These are phyloP conservation scores for Hymenopus coronatus DNA, from an alignment of 2,888 invertebrate species.

Conservation along the genomic window DNA sequence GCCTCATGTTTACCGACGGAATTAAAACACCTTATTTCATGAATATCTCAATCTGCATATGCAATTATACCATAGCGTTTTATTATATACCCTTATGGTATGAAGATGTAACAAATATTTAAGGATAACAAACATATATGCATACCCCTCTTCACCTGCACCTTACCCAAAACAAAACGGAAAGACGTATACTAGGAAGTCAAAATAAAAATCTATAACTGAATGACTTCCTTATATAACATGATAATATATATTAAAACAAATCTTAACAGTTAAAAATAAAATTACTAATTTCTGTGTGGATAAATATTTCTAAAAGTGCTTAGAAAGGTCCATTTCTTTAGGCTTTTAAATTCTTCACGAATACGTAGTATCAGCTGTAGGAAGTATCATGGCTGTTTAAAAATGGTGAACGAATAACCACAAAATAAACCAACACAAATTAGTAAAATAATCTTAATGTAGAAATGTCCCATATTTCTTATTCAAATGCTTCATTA, in stretches of 20 bases:
- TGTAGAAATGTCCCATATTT: neutral
- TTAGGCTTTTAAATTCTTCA: too few relatives aligned
- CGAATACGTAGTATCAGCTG: too few relatives aligned
- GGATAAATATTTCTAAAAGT: too few relatives aligned
- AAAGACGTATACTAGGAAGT: neutral
- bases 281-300: too few relatives aligned
- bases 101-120: neutral
- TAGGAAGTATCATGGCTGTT: neutral
- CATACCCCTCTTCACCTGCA: neutral
- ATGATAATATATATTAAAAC: too few relatives aligned
- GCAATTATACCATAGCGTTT: neutral
- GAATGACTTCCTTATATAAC: too few relatives aligned
- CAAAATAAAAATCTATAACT: neutral
- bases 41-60: neutral
- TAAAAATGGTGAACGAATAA: neutral
- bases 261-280: too few relatives aligned
- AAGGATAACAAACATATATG: neutral
- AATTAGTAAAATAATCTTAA: neutral
- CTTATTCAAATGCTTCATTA: neutral
- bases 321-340: too few relatives aligned
- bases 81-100: neutral
- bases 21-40: neutral
- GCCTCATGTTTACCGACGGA: neutral
- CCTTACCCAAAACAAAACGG: neutral
- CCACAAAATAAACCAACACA: neutral